Base-by-base conservation (phyloP, 1,140 invertebrate species). In the Octopus sinensis region DNA sequence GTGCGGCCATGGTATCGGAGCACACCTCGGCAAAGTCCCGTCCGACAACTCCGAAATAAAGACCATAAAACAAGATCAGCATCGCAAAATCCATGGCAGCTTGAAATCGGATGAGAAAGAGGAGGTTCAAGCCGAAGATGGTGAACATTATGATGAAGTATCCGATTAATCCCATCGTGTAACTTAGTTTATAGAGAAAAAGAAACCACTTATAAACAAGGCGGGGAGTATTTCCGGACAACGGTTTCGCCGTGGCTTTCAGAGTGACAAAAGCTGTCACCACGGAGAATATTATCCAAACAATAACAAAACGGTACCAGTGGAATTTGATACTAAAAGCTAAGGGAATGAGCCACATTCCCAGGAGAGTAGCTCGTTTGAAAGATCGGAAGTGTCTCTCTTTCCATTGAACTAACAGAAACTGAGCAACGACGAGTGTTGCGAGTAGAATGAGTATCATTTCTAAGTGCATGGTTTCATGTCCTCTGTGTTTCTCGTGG, bases 161-260 rank as follows among this genome's bases (percentile, higher is more conserved):
- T 17, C 98, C 98, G 79, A 96, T 91, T 71, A 99, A 94, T 53
- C 97, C 98, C 75, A 99, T 91, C 73, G 93, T 93, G 89, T 98
- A 99, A 90, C 96, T 98, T 79, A 97, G 88, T 92, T 98, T 98
- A 91, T 99, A 97, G 88, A 99, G 94, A 84, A 99, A 93, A 88
- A 98, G 95, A 92, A 99, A 99, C 97, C 98, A 99, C 93, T 99
- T 99, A 92, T 99, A 99, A 68, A 99, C 97, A 90, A 98, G 93
- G 82, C 86, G 88, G 85, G 98, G 98, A 71, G 97, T 99, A 30
- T 94, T 95, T 81, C 95, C 94, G 83, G 94, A 91, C 84, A 99
- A 95, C 12, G 97, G 97, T 90, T 95, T 96, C 87, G 95, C 93
- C 17, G 95, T 91, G 56, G 96, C 95, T 92, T 95, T 95, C 86